Percentiles rank a stretch among this genome's conserved stretches.
phyloP scores from a whole-genome alignment of 2,888 invertebrate genomes.

The Pyrrhia umbra region DNA sequence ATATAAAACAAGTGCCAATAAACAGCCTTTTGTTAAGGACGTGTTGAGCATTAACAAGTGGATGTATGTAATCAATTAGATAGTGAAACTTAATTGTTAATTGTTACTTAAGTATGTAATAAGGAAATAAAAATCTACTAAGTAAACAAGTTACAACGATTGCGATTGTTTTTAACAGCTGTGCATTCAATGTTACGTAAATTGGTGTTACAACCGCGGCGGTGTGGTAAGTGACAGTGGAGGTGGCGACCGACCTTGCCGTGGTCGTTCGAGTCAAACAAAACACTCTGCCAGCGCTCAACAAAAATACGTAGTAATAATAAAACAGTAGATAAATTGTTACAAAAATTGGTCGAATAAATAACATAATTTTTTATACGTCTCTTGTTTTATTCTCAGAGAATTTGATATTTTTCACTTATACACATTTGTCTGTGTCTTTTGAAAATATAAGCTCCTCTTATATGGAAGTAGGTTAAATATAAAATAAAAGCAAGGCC shows the following conservation, averaged over 20 bases:
- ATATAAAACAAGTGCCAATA: constrained; percentile 1
- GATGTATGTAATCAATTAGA: constrained; percentile 13
- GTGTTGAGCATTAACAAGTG: constrained; percentile 7
- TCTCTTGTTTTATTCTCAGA: too few relatives aligned
- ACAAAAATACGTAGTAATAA: constrained; percentile 28
- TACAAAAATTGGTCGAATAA: not conserved
- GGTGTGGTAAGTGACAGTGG: constrained; percentile 67
- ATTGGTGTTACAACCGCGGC: constrained; percentile 43
- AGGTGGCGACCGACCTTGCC: constrained; percentile 74
- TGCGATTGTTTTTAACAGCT: constrained; percentile 33
- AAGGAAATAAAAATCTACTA: constrained; percentile 27
- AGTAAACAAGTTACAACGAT: constrained; percentile 16
- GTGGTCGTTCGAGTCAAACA: constrained; percentile 66
- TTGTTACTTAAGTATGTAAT: constrained; percentile 24
- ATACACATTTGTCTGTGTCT: too few relatives aligned
- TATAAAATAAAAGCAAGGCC: too few relatives aligned
- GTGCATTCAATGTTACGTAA: constrained; percentile 51
- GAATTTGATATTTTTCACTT: too few relatives aligned
- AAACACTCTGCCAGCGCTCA: constrained; percentile 19
- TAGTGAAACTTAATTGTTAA: constrained; percentile 13
- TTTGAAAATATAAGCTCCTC: too few relatives aligned
- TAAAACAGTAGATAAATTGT: not conserved
- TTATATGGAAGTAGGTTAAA: too few relatives aligned
- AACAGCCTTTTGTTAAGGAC: constrained; percentile 4
- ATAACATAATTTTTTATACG: too few relatives aligned